These are phyloP conservation scores for Ennomos fuscantarius DNA, from an alignment of 2,888 invertebrate genomes.

Conservation along the genomic window DNA sequence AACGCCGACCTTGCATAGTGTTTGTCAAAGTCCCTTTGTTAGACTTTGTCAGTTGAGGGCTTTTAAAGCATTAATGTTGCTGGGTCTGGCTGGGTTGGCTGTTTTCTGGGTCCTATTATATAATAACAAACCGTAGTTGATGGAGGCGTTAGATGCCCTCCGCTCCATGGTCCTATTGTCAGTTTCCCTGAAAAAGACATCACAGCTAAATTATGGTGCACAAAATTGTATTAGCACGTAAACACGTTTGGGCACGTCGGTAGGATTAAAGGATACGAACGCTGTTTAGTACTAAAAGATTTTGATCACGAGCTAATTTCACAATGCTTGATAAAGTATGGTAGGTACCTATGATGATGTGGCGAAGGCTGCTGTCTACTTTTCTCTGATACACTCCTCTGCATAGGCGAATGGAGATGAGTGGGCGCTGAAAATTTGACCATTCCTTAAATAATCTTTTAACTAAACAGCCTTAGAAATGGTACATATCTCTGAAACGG, in stretches of 20 bases:
- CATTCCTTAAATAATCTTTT: background rate
- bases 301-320: too few relatives aligned
- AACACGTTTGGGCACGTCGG: too few relatives aligned
- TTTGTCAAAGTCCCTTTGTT: too few relatives aligned
- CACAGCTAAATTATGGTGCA: background rate
- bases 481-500: too few relatives aligned
- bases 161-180: slow-evolving; percentile 74
- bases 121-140: slow-evolving; percentile 64
- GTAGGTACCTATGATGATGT: slow-evolving; percentile 70
- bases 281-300: too few relatives aligned
- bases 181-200: slow-evolving; percentile 67
- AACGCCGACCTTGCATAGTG: too few relatives aligned
- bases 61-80: too few relatives aligned
- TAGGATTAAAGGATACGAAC: too few relatives aligned
- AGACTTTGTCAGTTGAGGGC: background rate
- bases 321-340: too few relatives aligned
- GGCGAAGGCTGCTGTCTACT: slow-evolving; percentile 83
- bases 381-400: slow-evolving; percentile 87
- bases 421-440: slow-evolving; percentile 29
- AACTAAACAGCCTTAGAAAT: too few relatives aligned
- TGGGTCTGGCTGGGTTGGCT: too few relatives aligned
- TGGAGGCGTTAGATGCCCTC: slow-evolving; percentile 78
- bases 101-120: too few relatives aligned
- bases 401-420: slow-evolving; percentile 83
- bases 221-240: background rate